Evolutionary conservation across 2,113 vertebrate genomes (phyloP).

Genomic region (Crotalus tigris): DNA sequence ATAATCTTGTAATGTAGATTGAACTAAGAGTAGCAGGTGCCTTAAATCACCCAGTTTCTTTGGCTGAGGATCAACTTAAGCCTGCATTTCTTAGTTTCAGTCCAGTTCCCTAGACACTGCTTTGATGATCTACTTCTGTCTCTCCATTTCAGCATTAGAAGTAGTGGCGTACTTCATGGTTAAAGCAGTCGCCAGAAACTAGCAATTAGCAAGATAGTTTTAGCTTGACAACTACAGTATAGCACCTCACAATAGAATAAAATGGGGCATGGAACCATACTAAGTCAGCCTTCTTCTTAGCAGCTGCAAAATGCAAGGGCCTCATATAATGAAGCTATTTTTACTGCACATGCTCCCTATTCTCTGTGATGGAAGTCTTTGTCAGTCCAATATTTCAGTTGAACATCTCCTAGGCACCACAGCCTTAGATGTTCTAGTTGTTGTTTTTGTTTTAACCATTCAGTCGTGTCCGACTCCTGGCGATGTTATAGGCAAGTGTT

Average conservation of each 20-base stretch:
- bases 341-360: neutral
- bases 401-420: neutral
- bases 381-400: neutral
- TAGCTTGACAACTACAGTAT: neutral
- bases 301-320: neutral
- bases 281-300: neutral
- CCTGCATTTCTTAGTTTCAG: neutral
- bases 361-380: neutral
- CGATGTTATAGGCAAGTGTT: neutral
- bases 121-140: neutral
- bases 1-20: neutral
- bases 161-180: neutral
- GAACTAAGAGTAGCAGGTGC: neutral
- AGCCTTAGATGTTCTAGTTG: neutral
- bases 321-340: neutral
- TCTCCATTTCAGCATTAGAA: neutral
- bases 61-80: neutral
- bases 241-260: neutral
- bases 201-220: neutral
- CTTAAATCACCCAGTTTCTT: neutral
- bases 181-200: neutral
- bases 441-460: neutral
- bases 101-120: neutral
- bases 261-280: neutral
- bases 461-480: neutral